Evolutionary conservation across 2,888 invertebrate genomes (phyloP).

Genomic region (Athrips mouffetella): DNA sequence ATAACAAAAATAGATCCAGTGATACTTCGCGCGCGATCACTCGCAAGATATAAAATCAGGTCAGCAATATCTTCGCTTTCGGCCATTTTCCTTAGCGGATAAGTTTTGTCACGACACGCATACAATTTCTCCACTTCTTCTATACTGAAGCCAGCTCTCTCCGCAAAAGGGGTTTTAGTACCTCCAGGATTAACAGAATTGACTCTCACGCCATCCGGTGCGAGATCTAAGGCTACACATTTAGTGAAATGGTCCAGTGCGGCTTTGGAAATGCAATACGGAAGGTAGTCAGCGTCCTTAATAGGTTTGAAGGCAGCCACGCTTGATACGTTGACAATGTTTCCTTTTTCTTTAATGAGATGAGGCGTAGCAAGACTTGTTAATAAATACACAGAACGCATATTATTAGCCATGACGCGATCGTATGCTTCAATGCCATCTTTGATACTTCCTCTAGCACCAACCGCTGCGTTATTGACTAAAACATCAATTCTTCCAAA

Average conservation of each 20-base stretch:
- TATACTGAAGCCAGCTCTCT: slow-evolving; percentile 85
- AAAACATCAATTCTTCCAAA: slow-evolving; percentile 86
- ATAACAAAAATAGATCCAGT: slow-evolving; percentile 84
- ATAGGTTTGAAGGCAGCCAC: slow-evolving; percentile 85
- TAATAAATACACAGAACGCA: slow-evolving; percentile 85
- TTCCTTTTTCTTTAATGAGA: slow-evolving; percentile 87
- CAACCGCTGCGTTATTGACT: slow-evolving; percentile 91
- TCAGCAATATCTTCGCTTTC: slow-evolving; percentile 90
- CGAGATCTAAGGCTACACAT: slow-evolving; percentile 91
- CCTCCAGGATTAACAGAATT: slow-evolving; percentile 97
- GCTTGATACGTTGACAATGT: slow-evolving; percentile 95
- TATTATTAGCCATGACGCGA: slow-evolving; percentile 89
- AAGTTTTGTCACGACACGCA: slow-evolving; percentile 86
- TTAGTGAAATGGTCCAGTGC: slow-evolving; percentile 96
- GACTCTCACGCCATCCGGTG: slow-evolving; percentile 86
- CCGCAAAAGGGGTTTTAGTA: slow-evolving; percentile 80
- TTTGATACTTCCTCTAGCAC: slow-evolving; percentile 86
- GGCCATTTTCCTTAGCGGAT: slow-evolving; percentile 92
- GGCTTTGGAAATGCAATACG: slow-evolving; percentile 95
- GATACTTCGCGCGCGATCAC: slow-evolving; percentile 90
- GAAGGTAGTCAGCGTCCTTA: slow-evolving; percentile 83
- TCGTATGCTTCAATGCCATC: slow-evolving; percentile 91
- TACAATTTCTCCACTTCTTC: slow-evolving; percentile 80
- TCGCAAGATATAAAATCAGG: slow-evolving; percentile 93
- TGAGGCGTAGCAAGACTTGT: slow-evolving; percentile 91